A percentile compares a stretch with the other conserved stretches of the same genome.
Evolutionary conservation across 2,888 invertebrate genomes (phyloP).

Genomic region (Spatulosminthurus flaviceps): DNA sequence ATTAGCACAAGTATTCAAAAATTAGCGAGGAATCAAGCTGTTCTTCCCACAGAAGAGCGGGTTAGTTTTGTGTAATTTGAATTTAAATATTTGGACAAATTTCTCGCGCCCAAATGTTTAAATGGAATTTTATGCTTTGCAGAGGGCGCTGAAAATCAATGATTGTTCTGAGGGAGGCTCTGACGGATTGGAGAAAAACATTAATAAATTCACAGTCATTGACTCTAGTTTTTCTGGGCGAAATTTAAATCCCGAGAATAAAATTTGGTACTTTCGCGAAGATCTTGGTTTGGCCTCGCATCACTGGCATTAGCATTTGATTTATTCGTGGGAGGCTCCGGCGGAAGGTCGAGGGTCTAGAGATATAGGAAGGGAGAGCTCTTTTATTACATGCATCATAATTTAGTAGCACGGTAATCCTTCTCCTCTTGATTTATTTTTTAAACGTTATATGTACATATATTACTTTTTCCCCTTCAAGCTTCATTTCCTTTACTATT

Average conservation of each 20-base stretch:
- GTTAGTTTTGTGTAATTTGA: constrained; percentile 33
- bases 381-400: constrained; percentile 85
- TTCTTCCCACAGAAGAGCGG: constrained; percentile 51
- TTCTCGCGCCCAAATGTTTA: too few species aligned
- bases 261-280: constrained; percentile 82
- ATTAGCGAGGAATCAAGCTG: constrained; percentile 52
- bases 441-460: too few species aligned
- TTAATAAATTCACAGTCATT: too few species aligned
- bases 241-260: constrained; percentile 79
- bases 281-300: constrained; percentile 83
- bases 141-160: too few species aligned
- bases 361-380: constrained; percentile 82
- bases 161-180: constrained; percentile 30
- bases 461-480: too few species aligned
- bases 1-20: constrained; percentile 53
- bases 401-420: constrained; percentile 69
- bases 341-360: neutral
- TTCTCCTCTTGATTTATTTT: too few species aligned
- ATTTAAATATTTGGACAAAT: too few species aligned
- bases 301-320: constrained; percentile 92
- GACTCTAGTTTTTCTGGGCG: constrained; percentile 75
- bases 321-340: constrained; percentile 72
- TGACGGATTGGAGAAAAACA: too few species aligned
- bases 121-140: too few species aligned
- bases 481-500: too few species aligned